These are phyloP conservation scores for Bostrychus sinensis DNA, from an alignment of 2,113 vertebrate species.

Conservation along the genomic window DNA sequence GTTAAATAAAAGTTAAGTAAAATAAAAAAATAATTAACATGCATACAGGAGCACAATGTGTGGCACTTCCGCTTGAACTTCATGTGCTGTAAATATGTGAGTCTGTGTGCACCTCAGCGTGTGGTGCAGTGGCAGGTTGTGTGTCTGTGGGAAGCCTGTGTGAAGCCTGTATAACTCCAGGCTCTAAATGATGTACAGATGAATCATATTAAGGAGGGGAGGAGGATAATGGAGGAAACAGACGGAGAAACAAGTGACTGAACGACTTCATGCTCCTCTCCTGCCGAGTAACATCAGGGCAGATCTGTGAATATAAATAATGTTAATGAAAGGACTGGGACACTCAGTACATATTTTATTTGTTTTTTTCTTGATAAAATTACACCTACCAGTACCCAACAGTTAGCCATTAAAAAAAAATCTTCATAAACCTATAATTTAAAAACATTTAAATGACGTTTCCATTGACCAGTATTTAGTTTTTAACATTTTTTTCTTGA, in stretches of 20 bases:
- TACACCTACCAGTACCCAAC: too few relatives aligned
- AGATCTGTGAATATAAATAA: conserved; percentile 49
- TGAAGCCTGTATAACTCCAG: conserved; percentile 48
- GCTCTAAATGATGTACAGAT: conserved; percentile 43
- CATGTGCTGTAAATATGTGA: neutral
- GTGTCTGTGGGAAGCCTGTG: conserved; percentile 52
- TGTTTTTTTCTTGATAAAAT: too few relatives aligned
- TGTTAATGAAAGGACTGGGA: conserved; percentile 34
- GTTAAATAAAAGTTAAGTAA: too few relatives aligned
- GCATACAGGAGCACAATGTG: too few relatives aligned
- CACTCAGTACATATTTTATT: too few relatives aligned
- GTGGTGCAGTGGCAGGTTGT: conserved; percentile 50
- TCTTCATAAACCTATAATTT: too few relatives aligned
- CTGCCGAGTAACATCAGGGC: conserved; percentile 53
- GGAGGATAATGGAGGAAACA: conserved; percentile 29
- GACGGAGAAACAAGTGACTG: conserved; percentile 46
- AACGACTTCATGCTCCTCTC: conserved; percentile 31
- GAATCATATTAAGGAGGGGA: conserved; percentile 14
- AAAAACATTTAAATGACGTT: too few relatives aligned
- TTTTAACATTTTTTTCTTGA: too few relatives aligned
- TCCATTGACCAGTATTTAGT: too few relatives aligned
- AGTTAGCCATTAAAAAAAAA: too few relatives aligned
- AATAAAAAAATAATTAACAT: too few relatives aligned
- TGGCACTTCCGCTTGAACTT: neutral
- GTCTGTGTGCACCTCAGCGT: neutral